These are phyloP conservation scores for Festucalex cinctus DNA, from an alignment of 2,113 vertebrate genomes.

Conservation along the genomic window DNA sequence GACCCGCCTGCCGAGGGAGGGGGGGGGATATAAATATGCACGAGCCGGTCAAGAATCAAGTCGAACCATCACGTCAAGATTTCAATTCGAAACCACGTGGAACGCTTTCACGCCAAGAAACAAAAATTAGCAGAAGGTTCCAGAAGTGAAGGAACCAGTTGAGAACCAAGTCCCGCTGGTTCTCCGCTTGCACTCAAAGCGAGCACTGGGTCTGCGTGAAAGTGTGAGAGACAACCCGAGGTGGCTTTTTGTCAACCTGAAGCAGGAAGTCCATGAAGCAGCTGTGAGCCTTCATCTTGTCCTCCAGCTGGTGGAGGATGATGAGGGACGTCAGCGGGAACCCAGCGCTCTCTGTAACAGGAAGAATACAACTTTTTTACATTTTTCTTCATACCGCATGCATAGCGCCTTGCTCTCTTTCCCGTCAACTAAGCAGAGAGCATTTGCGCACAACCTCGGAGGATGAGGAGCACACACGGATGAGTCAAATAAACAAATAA, in stretches of 20 bases:
- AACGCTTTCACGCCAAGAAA: not conserved
- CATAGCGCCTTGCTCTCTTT: not conserved
- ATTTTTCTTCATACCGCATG: too few species aligned
- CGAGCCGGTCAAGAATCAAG: not conserved
- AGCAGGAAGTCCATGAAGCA: constrained; percentile 92
- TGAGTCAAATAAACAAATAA: too few species aligned
- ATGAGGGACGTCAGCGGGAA: constrained; percentile 91
- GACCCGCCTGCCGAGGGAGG: constrained; percentile 79
- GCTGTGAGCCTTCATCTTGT: constrained; percentile 95
- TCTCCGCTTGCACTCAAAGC: too few species aligned
- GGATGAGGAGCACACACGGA: too few species aligned
- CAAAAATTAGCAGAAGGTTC: too few species aligned
- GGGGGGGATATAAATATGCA: too few species aligned
- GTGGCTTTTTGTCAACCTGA: constrained; percentile 70
- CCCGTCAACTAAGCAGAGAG: too few species aligned
- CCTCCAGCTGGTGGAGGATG: constrained; percentile 94
- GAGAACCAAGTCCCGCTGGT: too few species aligned
- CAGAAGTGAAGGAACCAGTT: too few species aligned
- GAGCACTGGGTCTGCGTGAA: too few species aligned
- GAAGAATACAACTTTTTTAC: not conserved
- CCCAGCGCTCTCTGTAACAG: constrained; percentile 79
- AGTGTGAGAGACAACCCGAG: not conserved
- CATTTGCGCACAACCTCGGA: too few species aligned
- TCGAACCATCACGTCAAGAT: not conserved
- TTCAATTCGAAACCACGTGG: not conserved